phyloP scores from a whole-genome alignment of 2,797 vertebrate species.

The Chaetophractus vellerosus region DNA sequence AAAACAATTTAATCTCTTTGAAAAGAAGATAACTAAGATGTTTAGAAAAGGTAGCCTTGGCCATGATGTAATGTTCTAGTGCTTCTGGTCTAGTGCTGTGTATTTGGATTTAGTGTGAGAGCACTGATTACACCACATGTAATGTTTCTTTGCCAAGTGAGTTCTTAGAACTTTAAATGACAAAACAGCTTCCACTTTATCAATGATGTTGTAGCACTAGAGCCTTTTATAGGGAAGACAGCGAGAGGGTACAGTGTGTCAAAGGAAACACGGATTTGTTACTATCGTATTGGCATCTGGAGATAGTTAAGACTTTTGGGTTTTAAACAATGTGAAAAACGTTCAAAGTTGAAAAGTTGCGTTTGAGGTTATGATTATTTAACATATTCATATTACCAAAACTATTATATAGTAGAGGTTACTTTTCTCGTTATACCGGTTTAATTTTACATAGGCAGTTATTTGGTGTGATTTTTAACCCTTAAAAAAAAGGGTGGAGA shows the following conservation, averaged over 20 bases:
- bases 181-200: conserved; percentile 75
- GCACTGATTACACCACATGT: conserved; percentile 52
- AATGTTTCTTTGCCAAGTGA: conserved; percentile 79
- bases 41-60: conserved; percentile 62
- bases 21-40: not conserved
- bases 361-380: conserved; percentile 88
- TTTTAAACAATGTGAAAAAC: conserved; percentile 87
- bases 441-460: conserved; percentile 87
- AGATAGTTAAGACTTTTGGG: conserved; percentile 69
- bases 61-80: not conserved
- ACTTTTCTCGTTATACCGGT: conserved; percentile 87
- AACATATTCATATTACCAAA: conserved; percentile 88
- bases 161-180: conserved; percentile 69
- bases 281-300: conserved; percentile 72
- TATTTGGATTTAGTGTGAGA: conserved; percentile 62
- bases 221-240: conserved; percentile 40
- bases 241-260: conserved; percentile 70
- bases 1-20: not conserved
- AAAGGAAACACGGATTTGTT: conserved; percentile 56
- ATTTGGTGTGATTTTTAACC: conserved; percentile 86
- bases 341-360: conserved; percentile 87
- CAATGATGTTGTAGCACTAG: conserved; percentile 45
- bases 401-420: conserved; percentile 87
- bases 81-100: conserved; percentile 64
- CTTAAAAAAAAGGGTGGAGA: conserved; percentile 78